These are phyloP conservation scores for Melanaphis sacchari DNA, from an alignment of 1,140 invertebrate genomes.

Conservation along the genomic window DNA sequence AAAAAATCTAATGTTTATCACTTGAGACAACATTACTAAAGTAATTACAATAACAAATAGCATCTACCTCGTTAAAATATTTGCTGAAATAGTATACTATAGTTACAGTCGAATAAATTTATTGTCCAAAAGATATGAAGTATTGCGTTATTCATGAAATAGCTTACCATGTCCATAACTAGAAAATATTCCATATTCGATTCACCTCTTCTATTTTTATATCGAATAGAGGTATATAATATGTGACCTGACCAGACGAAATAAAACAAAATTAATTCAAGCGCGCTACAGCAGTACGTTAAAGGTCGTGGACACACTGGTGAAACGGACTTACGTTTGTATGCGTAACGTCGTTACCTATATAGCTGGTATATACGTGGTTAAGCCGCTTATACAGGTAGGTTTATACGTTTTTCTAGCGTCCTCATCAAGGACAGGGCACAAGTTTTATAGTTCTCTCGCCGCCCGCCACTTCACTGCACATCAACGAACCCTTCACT, in stretches of 20 bases:
- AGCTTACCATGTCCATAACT: not conserved
- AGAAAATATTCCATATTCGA: not conserved
- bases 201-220: not conserved
- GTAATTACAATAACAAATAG: no score
- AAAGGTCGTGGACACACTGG: not conserved
- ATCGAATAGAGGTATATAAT: not conserved
- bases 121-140: not conserved
- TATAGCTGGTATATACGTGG: not conserved
- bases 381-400: slow-evolving; percentile 36
- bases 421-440: not conserved
- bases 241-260: not conserved
- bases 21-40: no score
- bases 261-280: slow-evolving; percentile 20
- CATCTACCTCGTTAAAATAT: no score
- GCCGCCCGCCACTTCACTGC: no score
- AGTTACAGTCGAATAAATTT: no score
- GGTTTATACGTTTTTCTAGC: slow-evolving; percentile 18
- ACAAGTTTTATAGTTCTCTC: not conserved
- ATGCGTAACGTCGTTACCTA: not conserved
- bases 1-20: no score
- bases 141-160: not conserved
- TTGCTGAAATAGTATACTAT: no score
- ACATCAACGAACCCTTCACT: not conserved
- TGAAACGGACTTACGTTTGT: slow-evolving; percentile 38
- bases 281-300: not conserved